Percentiles rank a stretch among this genome's conserved stretches.
Evolutionary conservation across 2,888 invertebrate species (phyloP).

Genomic region (Spialia ferax): DNA sequence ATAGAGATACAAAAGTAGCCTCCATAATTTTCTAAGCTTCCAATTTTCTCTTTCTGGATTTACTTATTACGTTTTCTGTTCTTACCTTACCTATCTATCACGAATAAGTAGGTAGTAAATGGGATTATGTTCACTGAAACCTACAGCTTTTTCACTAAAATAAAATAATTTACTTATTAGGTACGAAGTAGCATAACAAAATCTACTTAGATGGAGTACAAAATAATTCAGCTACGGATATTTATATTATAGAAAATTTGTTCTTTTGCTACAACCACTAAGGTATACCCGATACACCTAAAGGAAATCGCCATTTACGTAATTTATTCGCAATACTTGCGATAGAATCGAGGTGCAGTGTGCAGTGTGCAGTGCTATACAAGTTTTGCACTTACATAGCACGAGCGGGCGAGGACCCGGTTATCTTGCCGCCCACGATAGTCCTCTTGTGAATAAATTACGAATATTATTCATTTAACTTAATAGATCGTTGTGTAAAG

Average conservation of each 20-base stretch:
- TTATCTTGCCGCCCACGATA: constrained; percentile 31
- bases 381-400: constrained; percentile 22
- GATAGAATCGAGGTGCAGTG: constrained; percentile 33
- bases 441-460: constrained; percentile 29
- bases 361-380: constrained; percentile 21
- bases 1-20: no score
- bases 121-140: no score
- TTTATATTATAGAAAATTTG: not conserved
- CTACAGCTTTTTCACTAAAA: no score
- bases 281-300: not conserved
- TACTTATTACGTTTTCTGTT: no score
- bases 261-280: not conserved
- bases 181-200: no score
- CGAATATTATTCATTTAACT: constrained; percentile 28
- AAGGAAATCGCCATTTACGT: constrained; percentile 21
- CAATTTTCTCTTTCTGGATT: no score
- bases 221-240: not conserved
- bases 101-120: no score
- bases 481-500: constrained; percentile 3
- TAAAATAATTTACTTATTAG: no score
- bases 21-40: no score
- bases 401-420: constrained; percentile 25
- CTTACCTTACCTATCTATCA: no score
- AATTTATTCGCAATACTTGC: constrained; percentile 29
- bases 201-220: not conserved